A percentile compares a stretch with the other conserved stretches of the same genome.
Evolutionary conservation across 37 sponge, comb jelly and placozoan species (phyloP).

Genomic region (Halichondria panicea): DNA sequence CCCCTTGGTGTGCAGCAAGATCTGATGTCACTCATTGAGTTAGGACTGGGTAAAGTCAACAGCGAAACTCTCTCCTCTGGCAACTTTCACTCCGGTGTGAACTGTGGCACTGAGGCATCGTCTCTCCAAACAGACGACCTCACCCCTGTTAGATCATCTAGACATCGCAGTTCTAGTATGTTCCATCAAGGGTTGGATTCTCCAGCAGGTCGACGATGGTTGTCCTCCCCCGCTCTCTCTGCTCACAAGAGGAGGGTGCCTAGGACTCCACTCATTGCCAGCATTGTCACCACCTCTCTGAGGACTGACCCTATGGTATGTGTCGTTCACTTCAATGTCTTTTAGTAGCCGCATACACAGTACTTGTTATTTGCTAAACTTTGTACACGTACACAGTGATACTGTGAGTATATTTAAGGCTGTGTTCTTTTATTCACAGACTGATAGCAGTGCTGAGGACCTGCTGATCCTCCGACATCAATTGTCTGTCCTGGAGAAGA

Average conservation of each 20-base stretch:
- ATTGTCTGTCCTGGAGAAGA: slow-evolving; percentile 25
- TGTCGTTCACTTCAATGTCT: too few species aligned
- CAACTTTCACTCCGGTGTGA: slow-evolving; percentile 40
- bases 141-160: background rate
- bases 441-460: slow-evolving; percentile 24
- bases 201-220: slow-evolving; percentile 40
- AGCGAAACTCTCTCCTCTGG: slow-evolving; percentile 21
- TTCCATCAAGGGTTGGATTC: slow-evolving; percentile 53
- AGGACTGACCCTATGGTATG: too few species aligned
- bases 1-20: slow-evolving; percentile 34
- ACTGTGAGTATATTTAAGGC: too few species aligned
- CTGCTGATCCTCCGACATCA: slow-evolving; percentile 20
- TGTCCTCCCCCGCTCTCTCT: slow-evolving; percentile 54
- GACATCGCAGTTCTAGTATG: background rate
- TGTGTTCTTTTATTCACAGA: too few species aligned
- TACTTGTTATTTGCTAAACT: too few species aligned
- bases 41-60: slow-evolving; percentile 21
- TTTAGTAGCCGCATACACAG: too few species aligned
- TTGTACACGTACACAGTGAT: too few species aligned
- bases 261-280: too few species aligned
- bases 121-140: too few species aligned
- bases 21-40: slow-evolving; percentile 65
- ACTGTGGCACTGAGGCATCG: too few species aligned
- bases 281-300: too few species aligned
- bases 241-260: too few species aligned